Conservation (phyloP, 2,113 vertebrate genomes). For the Mugil cephalus region DNA sequence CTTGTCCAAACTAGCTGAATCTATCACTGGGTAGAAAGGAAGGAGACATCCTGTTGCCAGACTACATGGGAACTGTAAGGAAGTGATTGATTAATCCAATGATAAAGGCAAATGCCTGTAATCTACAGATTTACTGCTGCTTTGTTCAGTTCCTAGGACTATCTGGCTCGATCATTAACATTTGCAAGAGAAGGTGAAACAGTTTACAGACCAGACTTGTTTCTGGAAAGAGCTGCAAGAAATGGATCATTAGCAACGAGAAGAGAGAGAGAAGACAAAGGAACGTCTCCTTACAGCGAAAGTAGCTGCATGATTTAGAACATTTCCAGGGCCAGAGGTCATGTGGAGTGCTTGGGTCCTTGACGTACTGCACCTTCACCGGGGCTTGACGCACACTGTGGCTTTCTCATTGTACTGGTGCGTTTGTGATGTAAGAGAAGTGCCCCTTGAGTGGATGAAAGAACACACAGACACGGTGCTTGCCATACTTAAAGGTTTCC, state of each 20-base stretch:
- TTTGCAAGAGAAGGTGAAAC: too few species aligned
- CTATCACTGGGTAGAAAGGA: too few species aligned
- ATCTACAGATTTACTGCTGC: background rate
- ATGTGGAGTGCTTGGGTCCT: constrained; percentile 31
- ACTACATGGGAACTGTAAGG: too few species aligned
- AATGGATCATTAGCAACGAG: background rate
- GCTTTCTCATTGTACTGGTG: constrained; percentile 38
- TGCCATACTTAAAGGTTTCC: constrained; percentile 49
- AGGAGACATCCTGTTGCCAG: too few species aligned
- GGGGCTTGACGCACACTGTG: constrained; percentile 36
- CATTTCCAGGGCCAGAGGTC: constrained; percentile 33
- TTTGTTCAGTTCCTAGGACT: too few species aligned
- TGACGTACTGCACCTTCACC: constrained; percentile 40
- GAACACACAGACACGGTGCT: constrained; percentile 26
- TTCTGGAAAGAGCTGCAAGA: background rate
- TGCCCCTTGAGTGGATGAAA: constrained; percentile 53
- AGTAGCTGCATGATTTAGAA: constrained; percentile 44
- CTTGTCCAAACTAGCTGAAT: too few species aligned
- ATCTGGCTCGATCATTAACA: too few species aligned
- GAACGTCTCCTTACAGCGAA: background rate
- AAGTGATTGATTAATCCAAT: too few species aligned
- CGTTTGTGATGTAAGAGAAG: constrained; percentile 29
- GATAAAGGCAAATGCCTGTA: background rate
- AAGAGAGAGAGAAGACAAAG: background rate
- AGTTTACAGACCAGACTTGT: background rate